Percentiles rank a stretch among this genome's conserved stretches.
These are phyloP conservation scores for Callithrix jacchus DNA, from an alignment of 2,113 vertebrate species.

Conservation along the genomic window DNA sequence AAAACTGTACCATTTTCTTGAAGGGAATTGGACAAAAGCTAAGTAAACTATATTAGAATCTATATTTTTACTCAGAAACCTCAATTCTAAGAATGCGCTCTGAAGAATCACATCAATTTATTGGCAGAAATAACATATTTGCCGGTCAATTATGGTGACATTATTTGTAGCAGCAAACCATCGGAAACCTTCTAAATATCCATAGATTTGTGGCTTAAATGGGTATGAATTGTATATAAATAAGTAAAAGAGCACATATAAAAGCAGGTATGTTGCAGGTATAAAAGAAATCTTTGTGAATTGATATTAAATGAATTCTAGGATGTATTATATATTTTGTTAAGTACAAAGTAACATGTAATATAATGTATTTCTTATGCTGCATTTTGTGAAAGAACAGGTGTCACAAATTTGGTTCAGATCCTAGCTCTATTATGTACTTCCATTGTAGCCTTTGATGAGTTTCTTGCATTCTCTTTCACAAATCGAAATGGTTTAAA, in stretches of 20 bases:
- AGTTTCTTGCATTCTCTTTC: background rate
- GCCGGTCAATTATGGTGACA: background rate
- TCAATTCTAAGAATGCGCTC: background rate
- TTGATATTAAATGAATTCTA: background rate
- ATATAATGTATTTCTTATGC: background rate
- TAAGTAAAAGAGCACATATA: background rate
- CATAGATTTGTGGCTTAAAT: background rate
- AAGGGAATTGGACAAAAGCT: background rate
- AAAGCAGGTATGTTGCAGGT: background rate
- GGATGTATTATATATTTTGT: background rate
- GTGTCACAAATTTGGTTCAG: background rate
- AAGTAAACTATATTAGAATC: background rate
- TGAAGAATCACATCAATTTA: background rate
- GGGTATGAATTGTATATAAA: background rate
- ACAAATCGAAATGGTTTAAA: background rate
- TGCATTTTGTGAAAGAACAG: background rate
- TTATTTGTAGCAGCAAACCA: background rate
- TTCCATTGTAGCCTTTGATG: background rate
- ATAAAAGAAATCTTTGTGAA: background rate
- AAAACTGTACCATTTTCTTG: background rate
- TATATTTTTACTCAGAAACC: background rate
- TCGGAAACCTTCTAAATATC: background rate
- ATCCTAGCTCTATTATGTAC: background rate
- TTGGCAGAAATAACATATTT: background rate
- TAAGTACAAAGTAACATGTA: background rate